Conservation (phyloP, 2,888 invertebrate species). For the Tenodera sinensis region DNA sequence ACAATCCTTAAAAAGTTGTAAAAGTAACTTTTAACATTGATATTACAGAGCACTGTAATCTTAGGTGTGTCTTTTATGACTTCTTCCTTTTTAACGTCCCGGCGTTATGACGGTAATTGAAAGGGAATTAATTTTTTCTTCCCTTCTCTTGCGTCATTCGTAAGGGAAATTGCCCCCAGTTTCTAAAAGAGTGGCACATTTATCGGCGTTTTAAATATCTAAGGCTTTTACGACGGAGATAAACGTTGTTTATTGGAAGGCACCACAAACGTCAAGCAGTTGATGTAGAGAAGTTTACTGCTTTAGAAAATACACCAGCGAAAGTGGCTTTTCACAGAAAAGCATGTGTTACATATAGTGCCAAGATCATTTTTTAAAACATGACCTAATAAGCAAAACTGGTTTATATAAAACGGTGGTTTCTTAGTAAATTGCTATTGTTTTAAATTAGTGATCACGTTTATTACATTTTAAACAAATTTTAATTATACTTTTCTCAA, state of each 20-base stretch:
- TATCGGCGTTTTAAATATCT: neutral
- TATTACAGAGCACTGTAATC: neutral
- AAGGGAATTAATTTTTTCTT: neutral
- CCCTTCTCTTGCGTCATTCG: neutral
- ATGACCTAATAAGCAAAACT: too few relatives aligned
- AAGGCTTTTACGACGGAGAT: neutral
- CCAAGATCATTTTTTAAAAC: too few relatives aligned
- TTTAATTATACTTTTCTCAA: too few relatives aligned
- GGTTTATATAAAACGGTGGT: too few relatives aligned
- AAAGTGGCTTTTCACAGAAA: neutral
- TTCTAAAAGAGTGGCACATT: neutral
- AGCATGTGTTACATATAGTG: too few relatives aligned
- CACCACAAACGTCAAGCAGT: neutral
- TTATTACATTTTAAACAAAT: too few relatives aligned
- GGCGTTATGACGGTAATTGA: neutral
- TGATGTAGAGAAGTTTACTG: neutral
- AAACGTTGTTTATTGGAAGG: neutral
- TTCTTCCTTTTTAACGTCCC: neutral
- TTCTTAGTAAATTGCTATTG: too few relatives aligned
- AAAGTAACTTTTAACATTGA: neutral
- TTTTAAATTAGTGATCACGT: too few relatives aligned
- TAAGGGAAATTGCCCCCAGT: neutral
- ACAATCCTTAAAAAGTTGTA: neutral
- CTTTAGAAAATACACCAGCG: neutral
- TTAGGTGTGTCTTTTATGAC: neutral